A percentile compares a stretch with the other conserved stretches of the same genome.
phyloP scores from a whole-genome alignment of 2,113 vertebrate species.

The Ibidorhyncha struthersii region DNA sequence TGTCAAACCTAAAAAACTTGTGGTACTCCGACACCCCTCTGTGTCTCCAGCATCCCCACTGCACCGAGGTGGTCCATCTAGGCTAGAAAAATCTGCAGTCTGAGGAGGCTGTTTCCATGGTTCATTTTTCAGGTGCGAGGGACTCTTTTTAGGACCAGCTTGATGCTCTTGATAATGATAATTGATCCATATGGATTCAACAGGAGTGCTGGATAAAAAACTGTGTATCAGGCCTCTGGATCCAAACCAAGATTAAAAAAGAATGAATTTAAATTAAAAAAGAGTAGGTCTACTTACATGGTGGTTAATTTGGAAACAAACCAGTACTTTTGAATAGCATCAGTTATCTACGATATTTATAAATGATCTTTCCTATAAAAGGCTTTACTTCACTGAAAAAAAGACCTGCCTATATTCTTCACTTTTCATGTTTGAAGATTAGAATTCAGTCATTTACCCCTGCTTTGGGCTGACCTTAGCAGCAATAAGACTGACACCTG shows the following conservation, averaged over 20 bases:
- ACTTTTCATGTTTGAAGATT: not conserved
- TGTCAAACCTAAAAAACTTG: not conserved
- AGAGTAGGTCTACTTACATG: not conserved
- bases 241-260: slow-evolving; percentile 19
- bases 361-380: not conserved
- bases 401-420: not conserved
- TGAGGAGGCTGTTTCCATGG: not conserved
- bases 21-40: not conserved
- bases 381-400: not conserved
- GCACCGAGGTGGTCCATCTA: not conserved
- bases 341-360: not conserved
- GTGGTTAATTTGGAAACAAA: slow-evolving; percentile 48
- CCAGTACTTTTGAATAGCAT: not conserved
- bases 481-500: not conserved
- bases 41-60: not conserved
- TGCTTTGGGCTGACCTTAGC: not conserved
- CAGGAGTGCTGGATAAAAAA: not conserved
- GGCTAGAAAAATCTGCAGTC: not conserved
- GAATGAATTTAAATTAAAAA: slow-evolving; percentile 24
- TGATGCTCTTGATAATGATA: not conserved
- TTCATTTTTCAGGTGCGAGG: not conserved
- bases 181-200: slow-evolving; percentile 28
- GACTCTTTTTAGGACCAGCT: not conserved
- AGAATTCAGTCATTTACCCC: not conserved
- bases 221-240: not conserved